These are phyloP conservation scores for Euclidia mi DNA, from an alignment of 2,888 invertebrate species.

Conservation along the genomic window DNA sequence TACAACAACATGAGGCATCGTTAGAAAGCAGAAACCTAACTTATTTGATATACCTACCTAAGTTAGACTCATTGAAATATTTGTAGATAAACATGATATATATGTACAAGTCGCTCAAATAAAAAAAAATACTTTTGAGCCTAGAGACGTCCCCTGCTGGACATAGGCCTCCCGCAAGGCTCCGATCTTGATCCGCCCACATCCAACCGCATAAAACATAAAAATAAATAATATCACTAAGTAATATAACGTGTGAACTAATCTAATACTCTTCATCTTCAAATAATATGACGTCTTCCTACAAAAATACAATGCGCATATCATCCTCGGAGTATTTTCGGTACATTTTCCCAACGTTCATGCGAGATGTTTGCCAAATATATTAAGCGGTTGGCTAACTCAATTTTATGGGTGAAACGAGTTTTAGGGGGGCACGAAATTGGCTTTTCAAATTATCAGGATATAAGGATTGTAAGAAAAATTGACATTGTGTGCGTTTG, in stretches of 20 bases:
- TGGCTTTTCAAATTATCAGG: constrained; percentile 68
- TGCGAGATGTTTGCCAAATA: constrained; percentile 76
- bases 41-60: too few species aligned
- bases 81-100: too few species aligned
- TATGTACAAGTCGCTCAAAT: too few species aligned
- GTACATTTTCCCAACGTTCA: constrained; percentile 28
- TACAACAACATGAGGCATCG: too few species aligned
- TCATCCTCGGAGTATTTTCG: constrained; percentile 19
- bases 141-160: too few species aligned
- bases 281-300: constrained; percentile 10
- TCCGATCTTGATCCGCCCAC: too few species aligned
- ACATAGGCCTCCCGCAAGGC: too few species aligned
- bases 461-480: constrained; percentile 55
- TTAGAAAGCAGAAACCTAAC: too few species aligned
- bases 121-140: too few species aligned
- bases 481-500: constrained; percentile 47
- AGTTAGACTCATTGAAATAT: too few species aligned
- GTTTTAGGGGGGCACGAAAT: constrained; percentile 64
- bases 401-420: constrained; percentile 80
- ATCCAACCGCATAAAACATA: too few species aligned
- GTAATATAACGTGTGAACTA: neutral
- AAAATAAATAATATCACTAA: neutral
- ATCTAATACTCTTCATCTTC: constrained; percentile 1
- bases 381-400: constrained; percentile 79
- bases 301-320: constrained; percentile 15